Evolutionary conservation across 2,888 invertebrate species (phyloP), one percentile per base, ranked within the genome.

Genomic region (Apodemia mormo): DNA sequence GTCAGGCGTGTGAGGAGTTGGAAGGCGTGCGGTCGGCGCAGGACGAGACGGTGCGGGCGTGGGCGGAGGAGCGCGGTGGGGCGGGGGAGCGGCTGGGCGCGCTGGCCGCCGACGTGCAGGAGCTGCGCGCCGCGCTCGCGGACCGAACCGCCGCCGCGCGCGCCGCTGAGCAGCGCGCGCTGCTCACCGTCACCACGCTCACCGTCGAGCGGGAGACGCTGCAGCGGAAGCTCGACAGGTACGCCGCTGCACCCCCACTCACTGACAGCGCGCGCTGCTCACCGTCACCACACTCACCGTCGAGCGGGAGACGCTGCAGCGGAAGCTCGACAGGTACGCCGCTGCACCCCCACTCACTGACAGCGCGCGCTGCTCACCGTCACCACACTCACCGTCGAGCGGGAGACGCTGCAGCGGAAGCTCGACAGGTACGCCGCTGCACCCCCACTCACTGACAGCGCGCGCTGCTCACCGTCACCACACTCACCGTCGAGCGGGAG

Each of bases 1-100:
- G 6, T 0, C 78, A 92, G 90, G 92, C 92, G 0, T 89, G 88
- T 0, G 89, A 88, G n/a, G 93, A 93, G 77, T 74, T 94, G 73
- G 94, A 94, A 74, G 90, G 91, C 68, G 91, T 93, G 14, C 88
- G 90, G 0, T 92, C 94, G 1, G 79, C 95, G 61, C 92, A 93
- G 83, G 91, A 92, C 79, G 93, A 94, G 82, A 92, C 93, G 7
- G 82, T 92, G 2, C 82, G 86, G n/a, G 70, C 83, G 72, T 91
- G 91, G 90, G 86, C 83, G 56, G 71, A 78, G 45, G 85, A 84
- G 75, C 85, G 90, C 22, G 80, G 77, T 2, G 78, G 74, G 61
- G 68, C 76, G 58, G 74, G 70, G 12, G 71, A 68, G 40, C 79
- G 77, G 71, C 77, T 85, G 68, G 74, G 70, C 1, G 76, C 70